Conservation (phyloP, 2,888 invertebrate genomes). For the Portevinia maculata region DNA sequence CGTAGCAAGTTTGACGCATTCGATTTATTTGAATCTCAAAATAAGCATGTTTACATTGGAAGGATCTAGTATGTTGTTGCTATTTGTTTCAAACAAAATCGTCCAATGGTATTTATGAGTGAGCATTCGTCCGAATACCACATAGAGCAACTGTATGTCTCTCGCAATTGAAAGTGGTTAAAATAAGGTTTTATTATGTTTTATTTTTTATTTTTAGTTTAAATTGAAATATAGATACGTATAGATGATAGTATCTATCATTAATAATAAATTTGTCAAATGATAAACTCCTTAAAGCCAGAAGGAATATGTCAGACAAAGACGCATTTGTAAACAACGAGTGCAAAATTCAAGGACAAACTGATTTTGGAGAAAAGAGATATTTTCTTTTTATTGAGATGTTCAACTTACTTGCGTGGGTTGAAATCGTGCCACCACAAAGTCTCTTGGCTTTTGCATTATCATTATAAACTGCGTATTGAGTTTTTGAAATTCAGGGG, state of each 20-base stretch:
- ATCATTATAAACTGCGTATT: no score
- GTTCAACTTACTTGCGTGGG: background rate
- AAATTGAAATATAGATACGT: slow-evolving; percentile 21
- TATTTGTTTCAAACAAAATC: no score
- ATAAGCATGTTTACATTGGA: background rate
- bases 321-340: background rate
- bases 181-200: background rate
- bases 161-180: background rate
- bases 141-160: no score
- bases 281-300: slow-evolving; percentile 10
- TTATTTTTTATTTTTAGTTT: background rate
- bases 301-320: background rate
- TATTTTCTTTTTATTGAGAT: no score
- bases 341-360: slow-evolving; percentile 16
- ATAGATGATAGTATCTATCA: no score
- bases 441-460: no score
- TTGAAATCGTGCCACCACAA: no score
- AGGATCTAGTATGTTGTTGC: no score
- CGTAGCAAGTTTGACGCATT: no score
- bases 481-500: no score
- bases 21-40: background rate
- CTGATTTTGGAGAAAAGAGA: background rate
- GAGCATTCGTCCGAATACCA: no score
- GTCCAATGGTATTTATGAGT: no score
- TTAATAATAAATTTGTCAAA: slow-evolving; percentile 1